Base-by-base conservation (phyloP, 1,140 invertebrate genomes). In the Anoplophora glabripennis region DNA sequence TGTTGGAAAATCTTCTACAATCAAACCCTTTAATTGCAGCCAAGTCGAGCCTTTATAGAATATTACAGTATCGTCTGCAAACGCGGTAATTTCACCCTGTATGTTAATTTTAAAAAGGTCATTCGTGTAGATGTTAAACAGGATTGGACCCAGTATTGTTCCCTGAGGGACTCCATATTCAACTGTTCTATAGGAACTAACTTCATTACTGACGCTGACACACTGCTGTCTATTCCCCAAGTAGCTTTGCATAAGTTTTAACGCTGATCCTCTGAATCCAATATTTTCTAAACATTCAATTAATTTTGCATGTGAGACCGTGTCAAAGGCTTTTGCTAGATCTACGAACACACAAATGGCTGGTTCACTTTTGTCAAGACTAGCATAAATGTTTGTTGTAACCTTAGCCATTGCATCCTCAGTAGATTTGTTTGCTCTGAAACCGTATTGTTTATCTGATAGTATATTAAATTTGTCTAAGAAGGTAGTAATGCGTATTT, bases 101-200 rank as follows among this genome's bases (percentile, higher is more conserved):
- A 12, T 46, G 34, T 36, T 33, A 0, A 45, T 8, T 7, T 45
- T 21, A 35, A 55, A 45, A 11, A 55, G 17, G 18, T 42, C 42
- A 46, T 55, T 55, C 15, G 1, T 21, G 46, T 55, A 46, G 28
- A 55, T 35, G 53, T 33, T 55, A 4, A 55, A 55, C 40, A 55
- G 28, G 12, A 42, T 12, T 46, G 53, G 53, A 15, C 51, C 38
- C 35, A 53, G 17, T 14, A 53, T 10, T 12, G 35, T 53, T 14
- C 51, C 51, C 18, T 42, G 51, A 40, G 35, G 37, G 18, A 53
- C 34, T 40, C 51, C 51, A 40, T 37, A 15, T n/a, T 47, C 11
- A 4, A 53, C 37, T 2, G 8, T 41, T 53, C 17, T 21, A n/a
- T 11, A 3, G 7, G 36, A 7, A 36, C 38, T 53, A 18, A 15